Percentiles rank a stretch among this genome's conserved stretches.
These are phyloP conservation scores for Tenualosa thibaudeaui DNA, from an alignment of 2,797 vertebrate genomes.

Conservation along the genomic window DNA sequence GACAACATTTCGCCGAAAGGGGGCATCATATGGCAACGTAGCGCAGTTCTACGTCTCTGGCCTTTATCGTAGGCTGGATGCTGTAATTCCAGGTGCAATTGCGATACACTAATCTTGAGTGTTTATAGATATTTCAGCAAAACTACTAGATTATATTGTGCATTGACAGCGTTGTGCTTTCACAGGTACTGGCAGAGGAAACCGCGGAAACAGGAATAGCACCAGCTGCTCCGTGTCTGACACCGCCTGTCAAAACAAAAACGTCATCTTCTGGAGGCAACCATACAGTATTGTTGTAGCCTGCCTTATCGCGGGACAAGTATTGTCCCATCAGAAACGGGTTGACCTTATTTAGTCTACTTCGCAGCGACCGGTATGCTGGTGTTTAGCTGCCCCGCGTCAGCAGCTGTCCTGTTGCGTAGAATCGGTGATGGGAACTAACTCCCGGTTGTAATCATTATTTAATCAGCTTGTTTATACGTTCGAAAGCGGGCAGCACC, in stretches of 20 bases:
- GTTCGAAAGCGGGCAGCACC: not conserved
- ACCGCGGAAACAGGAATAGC: constrained; percentile 10
- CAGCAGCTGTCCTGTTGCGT: not conserved
- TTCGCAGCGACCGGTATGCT: not conserved
- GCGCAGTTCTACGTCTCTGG: not conserved
- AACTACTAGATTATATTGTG: not conserved
- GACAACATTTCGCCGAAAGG: not conserved
- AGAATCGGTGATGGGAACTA: constrained; percentile 13
- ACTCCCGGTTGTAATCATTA: constrained; percentile 19
- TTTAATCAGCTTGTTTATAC: constrained; percentile 26
- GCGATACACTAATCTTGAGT: not conserved
- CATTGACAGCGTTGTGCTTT: not conserved
- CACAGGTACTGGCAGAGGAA: not conserved
- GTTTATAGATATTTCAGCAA: not conserved
- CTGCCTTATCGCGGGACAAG: constrained; percentile 22
- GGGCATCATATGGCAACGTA: not conserved
- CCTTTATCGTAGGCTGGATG: not conserved
- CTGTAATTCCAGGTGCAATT: not conserved
- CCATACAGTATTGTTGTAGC: constrained; percentile 20
- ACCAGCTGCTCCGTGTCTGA: constrained; percentile 12
- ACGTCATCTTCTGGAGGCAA: constrained; percentile 21
- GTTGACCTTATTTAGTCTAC: constrained; percentile 14
- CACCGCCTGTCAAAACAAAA: constrained; percentile 25
- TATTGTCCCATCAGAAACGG: constrained; percentile 18
- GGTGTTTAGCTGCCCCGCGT: constrained; percentile 22